These are phyloP conservation scores for Serinus canaria DNA, from an alignment of 2,113 vertebrate genomes.

Conservation along the genomic window DNA sequence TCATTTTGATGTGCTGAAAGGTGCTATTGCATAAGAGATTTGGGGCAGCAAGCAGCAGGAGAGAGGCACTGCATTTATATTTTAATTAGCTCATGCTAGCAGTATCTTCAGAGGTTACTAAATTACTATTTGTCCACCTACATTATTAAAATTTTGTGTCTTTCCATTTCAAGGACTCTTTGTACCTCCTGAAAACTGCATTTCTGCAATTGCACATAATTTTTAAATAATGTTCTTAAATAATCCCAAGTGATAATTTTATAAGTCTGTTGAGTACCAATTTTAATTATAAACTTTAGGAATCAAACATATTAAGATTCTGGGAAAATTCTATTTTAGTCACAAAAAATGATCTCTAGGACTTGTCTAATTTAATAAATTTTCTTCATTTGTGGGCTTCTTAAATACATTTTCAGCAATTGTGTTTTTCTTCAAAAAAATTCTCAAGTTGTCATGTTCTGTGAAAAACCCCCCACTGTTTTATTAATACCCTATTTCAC, in stretches of 20 bases:
- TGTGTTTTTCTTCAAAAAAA: not conserved
- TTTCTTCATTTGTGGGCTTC: not conserved
- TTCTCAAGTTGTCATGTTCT: not conserved
- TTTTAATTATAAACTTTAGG: not conserved
- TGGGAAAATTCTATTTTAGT: not conserved
- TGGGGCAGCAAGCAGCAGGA: conserved; percentile 23
- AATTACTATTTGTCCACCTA: conserved; percentile 47
- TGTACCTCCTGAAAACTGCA: not conserved
- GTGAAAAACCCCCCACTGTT: not conserved
- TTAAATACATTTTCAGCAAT: not conserved
- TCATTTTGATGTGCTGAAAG: not conserved
- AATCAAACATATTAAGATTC: not conserved
- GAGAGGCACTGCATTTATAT: conserved; percentile 1
- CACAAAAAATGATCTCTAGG: not conserved
- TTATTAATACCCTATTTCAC: not conserved
- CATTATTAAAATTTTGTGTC: not conserved
- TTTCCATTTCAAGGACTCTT: not conserved
- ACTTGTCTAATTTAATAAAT: not conserved
- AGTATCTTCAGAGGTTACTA: conserved; percentile 28
- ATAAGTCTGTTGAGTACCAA: not conserved
- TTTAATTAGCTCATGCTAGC: conserved; percentile 48
- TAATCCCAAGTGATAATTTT: not conserved
- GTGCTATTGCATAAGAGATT: not conserved
- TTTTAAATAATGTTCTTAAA: not conserved
- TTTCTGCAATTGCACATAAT: not conserved